These are phyloP conservation scores for Ispidina lecontei DNA, from an alignment of 2,797 vertebrate species.

Conservation along the genomic window DNA sequence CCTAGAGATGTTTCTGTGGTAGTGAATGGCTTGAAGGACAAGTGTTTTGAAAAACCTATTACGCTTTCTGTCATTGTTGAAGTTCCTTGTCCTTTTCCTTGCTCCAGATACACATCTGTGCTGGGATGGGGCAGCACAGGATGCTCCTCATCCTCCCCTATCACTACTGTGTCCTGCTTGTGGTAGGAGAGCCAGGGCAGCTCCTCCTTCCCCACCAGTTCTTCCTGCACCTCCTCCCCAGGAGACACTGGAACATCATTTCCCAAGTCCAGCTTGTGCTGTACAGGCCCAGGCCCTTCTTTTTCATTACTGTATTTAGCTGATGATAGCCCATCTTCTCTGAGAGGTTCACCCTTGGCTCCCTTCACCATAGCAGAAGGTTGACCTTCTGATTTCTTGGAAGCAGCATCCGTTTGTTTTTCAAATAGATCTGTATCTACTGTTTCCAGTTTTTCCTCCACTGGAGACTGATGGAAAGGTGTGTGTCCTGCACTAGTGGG, in stretches of 20 bases:
- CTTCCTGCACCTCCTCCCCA: not conserved
- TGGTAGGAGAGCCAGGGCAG: slow-evolving; percentile 66
- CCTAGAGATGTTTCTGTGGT: slow-evolving; percentile 15
- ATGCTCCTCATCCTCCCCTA: not conserved
- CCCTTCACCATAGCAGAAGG: slow-evolving; percentile 40
- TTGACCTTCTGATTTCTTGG: slow-evolving; percentile 38
- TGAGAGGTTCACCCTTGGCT: not conserved
- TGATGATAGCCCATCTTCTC: not conserved
- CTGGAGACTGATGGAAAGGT: slow-evolving; percentile 92
- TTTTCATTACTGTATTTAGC: not conserved
- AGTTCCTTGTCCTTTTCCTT: slow-evolving; percentile 41
- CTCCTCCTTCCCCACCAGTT: not conserved
- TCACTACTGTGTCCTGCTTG: slow-evolving; percentile 60
- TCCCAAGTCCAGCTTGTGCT: not conserved
- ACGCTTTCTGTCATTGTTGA: slow-evolving; percentile 7
- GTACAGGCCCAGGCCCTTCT: not conserved
- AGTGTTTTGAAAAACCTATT: not conserved
- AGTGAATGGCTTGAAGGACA: slow-evolving; percentile 14
- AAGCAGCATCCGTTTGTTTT: slow-evolving; percentile 60
- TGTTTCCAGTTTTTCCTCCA: slow-evolving; percentile 87
- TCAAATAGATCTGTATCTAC: slow-evolving; percentile 78
- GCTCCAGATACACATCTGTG: not conserved
- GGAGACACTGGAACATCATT: not conserved
- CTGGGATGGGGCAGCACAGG: not conserved
- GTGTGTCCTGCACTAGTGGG: slow-evolving; percentile 93